Evolutionary conservation across 1,140 invertebrate species (phyloP), one percentile per base, ranked within the genome.

Genomic region (Tetragonula clypearis): DNA sequence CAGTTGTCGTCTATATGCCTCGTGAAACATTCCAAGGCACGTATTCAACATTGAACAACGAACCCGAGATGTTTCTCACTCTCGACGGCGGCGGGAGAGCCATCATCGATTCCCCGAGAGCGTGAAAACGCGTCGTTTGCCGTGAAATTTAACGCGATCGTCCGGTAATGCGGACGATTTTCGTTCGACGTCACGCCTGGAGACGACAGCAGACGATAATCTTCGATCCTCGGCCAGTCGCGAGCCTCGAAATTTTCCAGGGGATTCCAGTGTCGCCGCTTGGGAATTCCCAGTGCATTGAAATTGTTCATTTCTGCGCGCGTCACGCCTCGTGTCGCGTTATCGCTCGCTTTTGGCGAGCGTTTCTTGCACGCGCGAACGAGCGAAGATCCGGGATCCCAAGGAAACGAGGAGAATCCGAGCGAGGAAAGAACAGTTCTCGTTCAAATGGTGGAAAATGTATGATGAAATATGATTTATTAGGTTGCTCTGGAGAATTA

Each of bases 261-360:
- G 86, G 74, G 87, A 88, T 87, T 87, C 86, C 87, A 87, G 60
- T 26, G 68, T 75, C 41, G 79, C 60, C 86, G 75, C 68, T 87
- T 71, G 66, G 78, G 86, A 78, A 87, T 88, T 88, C 82, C 82
- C 69, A 35, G 65, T 80, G 86, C 87, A 73, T 88, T 66, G 87
- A 87, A 88, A 88, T 84, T 84, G 65, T 88, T 87, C 69, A 69
- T 53, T 73, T 53, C 79, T 62, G 79, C 62, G 62, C 66, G 69
- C 69, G 69, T 68, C 14, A 19, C 9, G 53, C 17, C 9, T 41
- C 21, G 60, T 53, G 30, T 49, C 73, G 41, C 41, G 17, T 76
- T 76, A 76, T 76, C 72, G 71, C 58, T 69, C 41, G 72, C 71
- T 35, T 30, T 65, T 23, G 58, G 56, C 72, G 30, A 66, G 26